Evolutionary conservation across 2,797 vertebrate species (phyloP).

Genomic region (Heliangelus exortis): DNA sequence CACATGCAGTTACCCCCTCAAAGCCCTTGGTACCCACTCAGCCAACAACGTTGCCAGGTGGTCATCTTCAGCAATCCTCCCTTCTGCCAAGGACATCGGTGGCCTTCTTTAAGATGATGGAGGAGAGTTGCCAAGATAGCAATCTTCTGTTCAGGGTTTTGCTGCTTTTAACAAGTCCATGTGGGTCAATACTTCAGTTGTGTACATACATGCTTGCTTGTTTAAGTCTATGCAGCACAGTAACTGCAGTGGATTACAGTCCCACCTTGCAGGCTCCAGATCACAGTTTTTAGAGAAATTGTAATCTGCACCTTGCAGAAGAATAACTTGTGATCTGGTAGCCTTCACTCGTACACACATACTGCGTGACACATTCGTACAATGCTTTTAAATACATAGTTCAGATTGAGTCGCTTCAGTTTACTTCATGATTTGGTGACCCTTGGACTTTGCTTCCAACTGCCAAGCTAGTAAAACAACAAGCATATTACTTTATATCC

Average conservation of each 20-base stretch:
- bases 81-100: neutral
- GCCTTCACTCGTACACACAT: neutral
- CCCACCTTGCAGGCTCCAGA: neutral
- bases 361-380: neutral
- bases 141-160: neutral
- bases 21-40: slow-evolving; percentile 38
- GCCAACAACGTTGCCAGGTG: neutral
- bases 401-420: neutral
- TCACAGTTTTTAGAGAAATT: neutral
- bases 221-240: neutral
- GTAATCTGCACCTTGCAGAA: neutral
- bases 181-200: neutral
- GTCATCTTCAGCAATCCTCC: neutral
- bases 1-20: fast-evolving
- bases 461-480: slow-evolving; percentile 56
- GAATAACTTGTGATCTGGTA: neutral
- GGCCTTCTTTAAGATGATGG: neutral
- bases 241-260: neutral
- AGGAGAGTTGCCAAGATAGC: neutral
- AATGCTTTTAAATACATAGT: neutral
- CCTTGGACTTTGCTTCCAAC: slow-evolving; percentile 70
- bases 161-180: neutral
- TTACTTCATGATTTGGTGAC: slow-evolving; percentile 39
- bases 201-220: neutral
- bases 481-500: slow-evolving; percentile 46